Conservation (phyloP, 2,888 invertebrate species). For the Athripsodes cinereus region DNA sequence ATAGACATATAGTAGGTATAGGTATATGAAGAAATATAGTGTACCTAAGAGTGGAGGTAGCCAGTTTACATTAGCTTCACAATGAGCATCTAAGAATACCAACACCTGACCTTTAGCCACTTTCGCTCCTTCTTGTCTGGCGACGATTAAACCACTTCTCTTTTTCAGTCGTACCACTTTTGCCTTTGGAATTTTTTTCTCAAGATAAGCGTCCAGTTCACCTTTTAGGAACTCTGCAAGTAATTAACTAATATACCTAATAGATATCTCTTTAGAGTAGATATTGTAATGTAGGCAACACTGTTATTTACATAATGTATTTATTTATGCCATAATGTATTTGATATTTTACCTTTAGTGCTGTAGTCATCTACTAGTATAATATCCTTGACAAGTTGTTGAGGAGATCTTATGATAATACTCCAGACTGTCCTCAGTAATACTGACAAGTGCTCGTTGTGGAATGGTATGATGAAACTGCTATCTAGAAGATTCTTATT, state of each 20-base stretch:
- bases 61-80: conserved; percentile 88
- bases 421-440: conserved; percentile 75
- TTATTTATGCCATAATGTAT: no score
- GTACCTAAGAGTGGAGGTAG: conserved; percentile 78
- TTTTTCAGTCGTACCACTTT: conserved; percentile 58
- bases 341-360: conserved; percentile 53
- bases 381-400: conserved; percentile 72
- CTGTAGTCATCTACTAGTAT: conserved; percentile 85
- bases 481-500: conserved; percentile 65
- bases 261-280: not conserved
- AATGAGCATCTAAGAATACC: conserved; percentile 87
- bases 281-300: not conserved
- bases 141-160: conserved; percentile 80
- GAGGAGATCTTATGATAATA: conserved; percentile 76
- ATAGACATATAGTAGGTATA: no score
- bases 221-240: conserved; percentile 57
- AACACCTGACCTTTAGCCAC: conserved; percentile 70
- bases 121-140: conserved; percentile 77
- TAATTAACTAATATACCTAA: not conserved
- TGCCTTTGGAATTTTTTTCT: conserved; percentile 46
- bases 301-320: no score
- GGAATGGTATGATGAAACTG: conserved; percentile 89
- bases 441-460: conserved; percentile 88
- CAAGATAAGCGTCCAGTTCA: conserved; percentile 70
- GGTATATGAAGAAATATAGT: no score